phyloP scores from a whole-genome alignment of 2,888 invertebrate genomes.

The Heliconius ismenius region DNA sequence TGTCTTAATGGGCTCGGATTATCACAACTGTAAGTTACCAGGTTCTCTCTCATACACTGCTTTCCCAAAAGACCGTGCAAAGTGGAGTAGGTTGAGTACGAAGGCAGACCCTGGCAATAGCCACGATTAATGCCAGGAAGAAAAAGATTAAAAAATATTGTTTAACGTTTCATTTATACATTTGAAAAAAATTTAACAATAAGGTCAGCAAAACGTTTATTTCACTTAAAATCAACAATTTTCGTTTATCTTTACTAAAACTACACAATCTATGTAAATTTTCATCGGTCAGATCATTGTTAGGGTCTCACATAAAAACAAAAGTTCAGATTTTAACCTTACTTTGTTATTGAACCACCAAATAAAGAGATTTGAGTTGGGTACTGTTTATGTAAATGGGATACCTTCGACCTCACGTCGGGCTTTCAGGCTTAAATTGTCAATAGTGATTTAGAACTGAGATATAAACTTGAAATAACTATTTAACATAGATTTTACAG shows the following conservation, averaged over 20 bases:
- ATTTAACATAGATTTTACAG: slow-evolving; percentile 3
- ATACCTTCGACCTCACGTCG: slow-evolving; percentile 45
- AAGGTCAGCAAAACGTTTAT: no score
- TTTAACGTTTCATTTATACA: no score
- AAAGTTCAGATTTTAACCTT: slow-evolving; percentile 34
- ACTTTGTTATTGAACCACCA: slow-evolving; percentile 47
- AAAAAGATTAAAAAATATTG: no score
- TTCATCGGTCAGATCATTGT: slow-evolving; percentile 39
- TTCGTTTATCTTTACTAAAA: slow-evolving; percentile 7
- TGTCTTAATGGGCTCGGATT: no score
- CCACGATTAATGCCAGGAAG: no score
- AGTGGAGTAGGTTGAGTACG: no score
- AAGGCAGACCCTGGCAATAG: no score
- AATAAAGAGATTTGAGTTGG: slow-evolving; percentile 49
- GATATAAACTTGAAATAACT: slow-evolving; percentile 26
- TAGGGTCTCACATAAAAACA: slow-evolving; percentile 33
- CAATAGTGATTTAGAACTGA: slow-evolving; percentile 29
- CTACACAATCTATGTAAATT: slow-evolving; percentile 32
- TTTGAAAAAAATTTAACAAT: no score
- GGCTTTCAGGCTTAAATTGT: slow-evolving; percentile 27
- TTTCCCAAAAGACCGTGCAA: no score
- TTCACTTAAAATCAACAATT: not conserved
- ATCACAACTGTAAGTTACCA: no score
- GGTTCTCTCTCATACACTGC: no score
- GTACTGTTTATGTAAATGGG: slow-evolving; percentile 54